phyloP scores from a whole-genome alignment of 1,140 invertebrate species.

The Pseudomyrmex sp. region DNA sequence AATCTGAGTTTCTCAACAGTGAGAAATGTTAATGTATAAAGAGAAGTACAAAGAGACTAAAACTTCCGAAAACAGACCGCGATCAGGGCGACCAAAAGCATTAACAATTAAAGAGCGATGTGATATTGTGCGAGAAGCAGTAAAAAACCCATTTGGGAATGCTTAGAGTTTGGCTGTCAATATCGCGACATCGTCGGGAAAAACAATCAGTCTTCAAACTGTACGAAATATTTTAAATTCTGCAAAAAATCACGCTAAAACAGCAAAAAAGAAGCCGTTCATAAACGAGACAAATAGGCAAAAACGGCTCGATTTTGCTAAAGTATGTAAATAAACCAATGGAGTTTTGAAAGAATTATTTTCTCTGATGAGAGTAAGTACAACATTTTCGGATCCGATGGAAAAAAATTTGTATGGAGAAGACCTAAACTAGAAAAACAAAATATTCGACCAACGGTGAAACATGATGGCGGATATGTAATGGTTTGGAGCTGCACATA shows the following conservation, averaged over 20 bases:
- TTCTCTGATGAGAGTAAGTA: slow-evolving; percentile 59
- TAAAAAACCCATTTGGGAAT: slow-evolving; percentile 14
- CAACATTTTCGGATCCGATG: slow-evolving; percentile 24
- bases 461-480: too few relatives aligned
- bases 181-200: neutral
- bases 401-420: slow-evolving; percentile 31
- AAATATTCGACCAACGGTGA: too few relatives aligned
- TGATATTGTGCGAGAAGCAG: neutral
- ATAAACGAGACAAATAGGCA: slow-evolving; percentile 28
- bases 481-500: too few relatives aligned
- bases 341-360: slow-evolving; percentile 58
- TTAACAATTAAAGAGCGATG: neutral
- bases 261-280: slow-evolving; percentile 33
- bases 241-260: slow-evolving; percentile 35
- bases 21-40: neutral
- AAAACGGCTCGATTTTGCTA: slow-evolving; percentile 12
- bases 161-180: neutral
- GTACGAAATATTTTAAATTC: slow-evolving; percentile 55
- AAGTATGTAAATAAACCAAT: slow-evolving; percentile 28
- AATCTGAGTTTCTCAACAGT: slow-evolving; percentile 1
- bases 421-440: neutral
- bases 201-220: slow-evolving; percentile 35
- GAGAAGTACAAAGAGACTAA: neutral
- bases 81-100: neutral
- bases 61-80: neutral